phyloP scores from a whole-genome alignment of 2,113 vertebrate genomes.

The Phylloscopus trochiloides region DNA sequence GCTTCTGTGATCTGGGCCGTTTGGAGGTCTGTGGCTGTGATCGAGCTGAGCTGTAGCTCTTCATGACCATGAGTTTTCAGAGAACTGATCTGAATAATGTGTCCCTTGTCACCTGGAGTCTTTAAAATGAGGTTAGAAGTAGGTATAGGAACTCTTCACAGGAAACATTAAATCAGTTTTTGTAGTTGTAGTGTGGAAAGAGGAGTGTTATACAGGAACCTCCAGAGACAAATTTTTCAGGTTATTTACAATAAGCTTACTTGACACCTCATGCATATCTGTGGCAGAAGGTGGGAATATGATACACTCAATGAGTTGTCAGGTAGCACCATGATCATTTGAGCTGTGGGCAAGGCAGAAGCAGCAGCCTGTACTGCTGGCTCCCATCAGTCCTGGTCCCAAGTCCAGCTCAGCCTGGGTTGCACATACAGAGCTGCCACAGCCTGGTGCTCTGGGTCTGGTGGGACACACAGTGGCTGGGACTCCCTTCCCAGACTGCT shows the following conservation, averaged over 20 bases:
- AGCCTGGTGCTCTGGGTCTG: neutral
- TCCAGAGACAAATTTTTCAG: neutral
- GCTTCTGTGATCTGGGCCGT: neutral
- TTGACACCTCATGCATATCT: neutral
- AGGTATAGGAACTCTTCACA: neutral
- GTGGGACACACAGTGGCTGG: accelerated
- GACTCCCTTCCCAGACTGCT: neutral
- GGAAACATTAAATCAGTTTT: neutral
- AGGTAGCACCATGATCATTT: neutral
- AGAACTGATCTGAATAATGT: neutral
- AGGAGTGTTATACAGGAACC: neutral
- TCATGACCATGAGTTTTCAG: neutral
- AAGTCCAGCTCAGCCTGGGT: neutral
- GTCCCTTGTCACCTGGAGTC: neutral
- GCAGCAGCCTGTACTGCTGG: neutral
- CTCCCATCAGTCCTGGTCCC: accelerated
- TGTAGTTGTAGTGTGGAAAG: neutral
- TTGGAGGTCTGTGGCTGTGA: neutral
- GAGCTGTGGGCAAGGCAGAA: neutral
- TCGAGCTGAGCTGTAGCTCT: slow-evolving; percentile 4
- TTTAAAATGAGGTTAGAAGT: neutral
- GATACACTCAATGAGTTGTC: neutral
- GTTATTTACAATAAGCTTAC: neutral
- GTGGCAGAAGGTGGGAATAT: neutral
- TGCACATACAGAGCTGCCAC: neutral